Conservation (phyloP, 2,113 vertebrate species). For the Sarotherodon lohbergeri region DNA sequence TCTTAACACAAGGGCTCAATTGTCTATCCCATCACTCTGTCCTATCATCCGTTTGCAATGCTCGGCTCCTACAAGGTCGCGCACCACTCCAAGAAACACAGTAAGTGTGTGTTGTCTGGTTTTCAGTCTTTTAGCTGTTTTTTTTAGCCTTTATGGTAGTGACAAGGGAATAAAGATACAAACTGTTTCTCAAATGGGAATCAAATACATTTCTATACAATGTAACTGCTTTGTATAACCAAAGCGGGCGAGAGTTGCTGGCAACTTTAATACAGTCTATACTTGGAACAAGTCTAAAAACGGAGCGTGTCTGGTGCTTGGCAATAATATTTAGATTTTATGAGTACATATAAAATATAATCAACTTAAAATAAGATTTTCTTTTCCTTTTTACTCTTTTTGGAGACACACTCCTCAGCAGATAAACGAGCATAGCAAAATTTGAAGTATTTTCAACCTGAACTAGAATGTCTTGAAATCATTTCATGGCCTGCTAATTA, state of each 20-base stretch:
- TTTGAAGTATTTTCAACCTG: no score
- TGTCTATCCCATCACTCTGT: conserved; percentile 72
- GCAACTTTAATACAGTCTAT: neutral
- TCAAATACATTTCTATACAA: neutral
- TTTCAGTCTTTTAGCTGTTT: neutral
- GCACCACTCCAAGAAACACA: conserved; percentile 71
- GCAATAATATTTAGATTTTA: neutral
- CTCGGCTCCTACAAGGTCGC: conserved; percentile 78
- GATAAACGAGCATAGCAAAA: neutral
- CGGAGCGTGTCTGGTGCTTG: neutral
- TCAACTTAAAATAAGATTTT: neutral
- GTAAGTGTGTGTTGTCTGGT: conserved; percentile 55
- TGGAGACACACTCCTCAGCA: neutral
- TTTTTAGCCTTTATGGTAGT: neutral
- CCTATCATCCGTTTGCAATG: conserved; percentile 83
- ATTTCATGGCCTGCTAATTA: no score
- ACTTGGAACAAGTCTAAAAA: neutral
- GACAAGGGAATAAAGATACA: neutral
- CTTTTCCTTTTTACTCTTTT: neutral
- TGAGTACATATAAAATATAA: neutral
- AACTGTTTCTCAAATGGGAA: neutral
- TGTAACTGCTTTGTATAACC: neutral
- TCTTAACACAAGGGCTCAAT: conserved; percentile 46
- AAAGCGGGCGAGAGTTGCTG: accelerated
- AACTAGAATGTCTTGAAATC: no score